Conservation (phyloP, 1,140 invertebrate genomes). For the Thalassaphorura encarpata region DNA sequence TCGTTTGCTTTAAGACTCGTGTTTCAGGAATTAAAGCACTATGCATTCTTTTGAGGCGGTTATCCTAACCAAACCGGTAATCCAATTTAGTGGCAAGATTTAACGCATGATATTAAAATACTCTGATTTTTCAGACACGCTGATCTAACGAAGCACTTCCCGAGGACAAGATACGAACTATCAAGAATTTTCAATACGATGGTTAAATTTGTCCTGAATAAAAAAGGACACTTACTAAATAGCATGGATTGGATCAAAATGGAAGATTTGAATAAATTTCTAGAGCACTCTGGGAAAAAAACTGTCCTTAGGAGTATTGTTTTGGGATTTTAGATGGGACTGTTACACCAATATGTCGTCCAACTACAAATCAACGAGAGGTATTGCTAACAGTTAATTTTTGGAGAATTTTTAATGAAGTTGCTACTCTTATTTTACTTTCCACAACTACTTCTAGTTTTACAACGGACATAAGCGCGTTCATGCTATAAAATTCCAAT, state of each 20-base stretch:
- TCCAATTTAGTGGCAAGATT: too few species aligned
- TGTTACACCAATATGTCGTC: too few species aligned
- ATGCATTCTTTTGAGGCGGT: slow-evolving; percentile 4
- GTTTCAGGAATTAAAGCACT: slow-evolving; percentile 1
- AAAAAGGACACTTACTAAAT: neutral
- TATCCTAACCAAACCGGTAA: slow-evolving; percentile 12
- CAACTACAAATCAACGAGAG: neutral
- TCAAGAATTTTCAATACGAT: neutral
- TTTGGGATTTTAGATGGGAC: slow-evolving; percentile 14
- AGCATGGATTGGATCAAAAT: neutral
- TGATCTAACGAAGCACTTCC: neutral
- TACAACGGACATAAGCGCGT: slow-evolving; percentile 12
- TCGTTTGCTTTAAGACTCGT: neutral
- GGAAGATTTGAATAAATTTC: neutral
- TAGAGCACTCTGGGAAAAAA: neutral
- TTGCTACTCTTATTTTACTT: neutral
- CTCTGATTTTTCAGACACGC: too few species aligned
- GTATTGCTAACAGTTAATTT: neutral
- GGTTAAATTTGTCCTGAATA: neutral
- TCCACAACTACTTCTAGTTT: neutral
- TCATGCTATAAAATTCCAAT: slow-evolving; percentile 14
- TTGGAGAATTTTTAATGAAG: neutral
- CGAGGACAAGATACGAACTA: neutral
- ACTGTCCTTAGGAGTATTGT: neutral
- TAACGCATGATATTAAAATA: too few species aligned